A percentile compares a stretch with the other conserved stretches of the same genome.
Conservation (phyloP, 2,113 vertebrate genomes). For the Chrysochloris asiatica region DNA sequence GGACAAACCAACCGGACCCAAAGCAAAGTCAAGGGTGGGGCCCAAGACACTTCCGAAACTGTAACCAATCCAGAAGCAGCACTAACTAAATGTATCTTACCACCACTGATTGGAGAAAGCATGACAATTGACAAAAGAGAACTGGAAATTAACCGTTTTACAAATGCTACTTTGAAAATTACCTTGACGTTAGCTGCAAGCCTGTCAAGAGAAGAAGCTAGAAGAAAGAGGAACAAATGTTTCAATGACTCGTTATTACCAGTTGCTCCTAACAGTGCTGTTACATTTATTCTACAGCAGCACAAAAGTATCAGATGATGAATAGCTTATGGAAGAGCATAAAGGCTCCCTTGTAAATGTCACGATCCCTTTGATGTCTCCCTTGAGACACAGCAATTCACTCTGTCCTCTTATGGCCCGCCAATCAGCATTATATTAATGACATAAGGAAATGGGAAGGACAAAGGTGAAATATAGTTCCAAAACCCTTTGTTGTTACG, state of each 20-base stretch:
- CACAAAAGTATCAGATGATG: constrained; percentile 1
- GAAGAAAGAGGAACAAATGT: constrained; percentile 70
- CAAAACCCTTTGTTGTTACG: too few relatives aligned
- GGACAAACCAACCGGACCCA: not conserved
- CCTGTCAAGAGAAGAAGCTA: constrained; percentile 79
- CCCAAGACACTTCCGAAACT: not conserved
- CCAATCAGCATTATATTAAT: not conserved
- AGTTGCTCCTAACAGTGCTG: constrained; percentile 22
- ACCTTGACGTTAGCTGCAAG: constrained; percentile 75
- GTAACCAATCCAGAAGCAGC: not conserved
- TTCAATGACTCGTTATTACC: constrained; percentile 51
- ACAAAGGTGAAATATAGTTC: not conserved
- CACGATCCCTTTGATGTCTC: constrained; percentile 10
- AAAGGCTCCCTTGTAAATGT: constrained; percentile 30
- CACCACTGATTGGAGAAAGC: not conserved
- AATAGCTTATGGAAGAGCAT: constrained; percentile 19
- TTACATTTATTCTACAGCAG: constrained; percentile 11
- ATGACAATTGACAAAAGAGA: not conserved
- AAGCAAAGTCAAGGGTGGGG: not conserved
- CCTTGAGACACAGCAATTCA: not conserved
- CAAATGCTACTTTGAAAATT: constrained; percentile 63
- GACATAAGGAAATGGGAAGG: not conserved
- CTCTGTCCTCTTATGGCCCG: not conserved
- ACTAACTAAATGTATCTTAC: not conserved
- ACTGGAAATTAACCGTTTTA: constrained; percentile 37